These are phyloP conservation scores for Ylistrum balloti DNA, from an alignment of 1,140 invertebrate genomes.

Conservation along the genomic window DNA sequence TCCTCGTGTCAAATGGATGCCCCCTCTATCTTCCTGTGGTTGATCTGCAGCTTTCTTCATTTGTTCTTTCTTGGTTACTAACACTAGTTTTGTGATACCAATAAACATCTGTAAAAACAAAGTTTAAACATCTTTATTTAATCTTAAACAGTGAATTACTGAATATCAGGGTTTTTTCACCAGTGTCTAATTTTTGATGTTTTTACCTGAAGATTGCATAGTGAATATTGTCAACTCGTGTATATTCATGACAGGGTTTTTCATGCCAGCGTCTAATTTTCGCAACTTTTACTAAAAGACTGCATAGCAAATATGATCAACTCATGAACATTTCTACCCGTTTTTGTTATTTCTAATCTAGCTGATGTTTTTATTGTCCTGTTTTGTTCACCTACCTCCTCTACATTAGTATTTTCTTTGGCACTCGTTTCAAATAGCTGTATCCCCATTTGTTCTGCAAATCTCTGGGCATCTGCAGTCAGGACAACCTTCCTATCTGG, in stretches of 20 bases:
- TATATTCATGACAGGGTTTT: no score
- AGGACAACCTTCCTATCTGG: conserved; percentile 98
- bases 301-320: no score
- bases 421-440: conserved; percentile 99
- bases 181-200: no score
- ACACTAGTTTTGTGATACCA: conserved; percentile 88
- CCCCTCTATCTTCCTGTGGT: conserved; percentile 64
- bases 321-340: no score
- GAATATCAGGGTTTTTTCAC: no score
- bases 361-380: no score
- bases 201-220: no score
- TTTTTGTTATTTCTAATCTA: no score
- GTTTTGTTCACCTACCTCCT: conserved; percentile 88
- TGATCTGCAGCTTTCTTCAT: conserved; percentile 81
- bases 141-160: background rate
- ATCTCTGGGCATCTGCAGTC: conserved; percentile 97
- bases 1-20: conserved; percentile 42
- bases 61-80: conserved; percentile 87
- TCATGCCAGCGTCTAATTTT: no score
- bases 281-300: no score
- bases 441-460: conserved; percentile 98
- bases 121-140: background rate
- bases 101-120: conserved; percentile 87
- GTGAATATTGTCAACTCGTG: no score
- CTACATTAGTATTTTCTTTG: conserved; percentile 99